Evolutionary conservation across 2,797 vertebrate species (phyloP).

Genomic region (Gastrophryne carolinensis): DNA sequence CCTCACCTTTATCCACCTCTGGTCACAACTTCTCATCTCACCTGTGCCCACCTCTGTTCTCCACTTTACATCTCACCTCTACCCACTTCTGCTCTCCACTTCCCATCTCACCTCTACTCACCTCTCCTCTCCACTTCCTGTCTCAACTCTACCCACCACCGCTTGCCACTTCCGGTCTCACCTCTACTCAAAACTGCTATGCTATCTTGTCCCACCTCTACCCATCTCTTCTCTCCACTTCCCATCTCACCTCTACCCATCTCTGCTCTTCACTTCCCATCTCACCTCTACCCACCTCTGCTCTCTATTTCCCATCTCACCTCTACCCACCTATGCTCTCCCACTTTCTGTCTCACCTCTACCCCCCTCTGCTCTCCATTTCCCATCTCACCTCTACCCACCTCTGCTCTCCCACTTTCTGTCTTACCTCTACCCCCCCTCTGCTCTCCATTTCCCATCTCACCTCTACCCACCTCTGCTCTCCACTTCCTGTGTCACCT

Average conservation of each 20-base stretch:
- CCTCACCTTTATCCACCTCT: not conserved
- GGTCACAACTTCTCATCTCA: not conserved
- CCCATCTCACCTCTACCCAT: too few species aligned
- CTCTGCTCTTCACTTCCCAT: not conserved
- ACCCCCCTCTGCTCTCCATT: not conserved
- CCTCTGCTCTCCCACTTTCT: not conserved
- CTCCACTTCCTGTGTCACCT: not conserved
- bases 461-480: not conserved
- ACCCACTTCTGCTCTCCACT: too few species aligned
- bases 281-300: too few species aligned
- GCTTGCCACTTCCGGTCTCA: too few species aligned
- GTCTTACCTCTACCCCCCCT: not conserved
- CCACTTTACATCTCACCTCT: too few species aligned
- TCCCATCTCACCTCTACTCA: not conserved
- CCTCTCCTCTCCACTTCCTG: too few species aligned
- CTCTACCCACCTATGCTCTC: too few species aligned
- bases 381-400: not conserved
- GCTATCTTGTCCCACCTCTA: not conserved
- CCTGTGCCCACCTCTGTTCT: too few species aligned
- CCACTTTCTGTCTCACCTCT: too few species aligned
- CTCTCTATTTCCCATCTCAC: not conserved
- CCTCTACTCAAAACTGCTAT: not conserved
- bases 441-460: not conserved
- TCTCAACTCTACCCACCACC: not conserved
- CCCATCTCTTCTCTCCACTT: not conserved